Evolutionary conservation across 2,888 invertebrate genomes (phyloP), one percentile per base, ranked within the genome.

Genomic region (Caenorhabditis wallacei): DNA sequence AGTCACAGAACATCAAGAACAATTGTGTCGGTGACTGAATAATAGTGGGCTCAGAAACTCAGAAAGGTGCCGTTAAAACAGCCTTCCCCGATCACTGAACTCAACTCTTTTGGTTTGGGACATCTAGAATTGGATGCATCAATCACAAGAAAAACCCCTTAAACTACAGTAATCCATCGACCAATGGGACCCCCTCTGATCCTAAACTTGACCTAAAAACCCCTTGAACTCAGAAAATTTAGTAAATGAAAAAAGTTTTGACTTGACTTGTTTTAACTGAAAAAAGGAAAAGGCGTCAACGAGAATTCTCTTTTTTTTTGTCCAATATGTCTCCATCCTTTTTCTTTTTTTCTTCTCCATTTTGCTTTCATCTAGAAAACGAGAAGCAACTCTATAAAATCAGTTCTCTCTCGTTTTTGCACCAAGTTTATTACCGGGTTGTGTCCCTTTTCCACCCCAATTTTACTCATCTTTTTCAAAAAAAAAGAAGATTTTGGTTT

Each of bases 381-480:
- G 3, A 8, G 30, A 30, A 30, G 8, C 18, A 22, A 30, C 69
- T 69, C 66, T 59, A 78, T 78, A 78, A 78, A 78, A 78, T 69
- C 78, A 63, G 66, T 18, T 40, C 22, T 26, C 54, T 54, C 40
- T 59, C 16, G n/a, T 56, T 46, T 54, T 68, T 78, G 78, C 78
- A 78, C 78, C 69, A 78, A 66, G 53, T 78, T 78, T 78, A 78
- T 78, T 69, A 78, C 69, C 78, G 75, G 57, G 75, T 69, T 69
- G 78, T 69, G 78, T 63, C 78, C 69, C 22, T 20, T 61, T 46
- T 24, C 16, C 22, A 43, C 46, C 16, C 40, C 5, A 22, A 43
- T 66, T 63, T 66, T 59, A 66, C 75, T 66, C 75, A 66, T 66
- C 57, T 43, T 48, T 68, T 68, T 57, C 35, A 35, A 16, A 18